These are phyloP conservation scores for Apis laboriosa DNA, from an alignment of 1,140 invertebrate genomes.

Conservation along the genomic window DNA sequence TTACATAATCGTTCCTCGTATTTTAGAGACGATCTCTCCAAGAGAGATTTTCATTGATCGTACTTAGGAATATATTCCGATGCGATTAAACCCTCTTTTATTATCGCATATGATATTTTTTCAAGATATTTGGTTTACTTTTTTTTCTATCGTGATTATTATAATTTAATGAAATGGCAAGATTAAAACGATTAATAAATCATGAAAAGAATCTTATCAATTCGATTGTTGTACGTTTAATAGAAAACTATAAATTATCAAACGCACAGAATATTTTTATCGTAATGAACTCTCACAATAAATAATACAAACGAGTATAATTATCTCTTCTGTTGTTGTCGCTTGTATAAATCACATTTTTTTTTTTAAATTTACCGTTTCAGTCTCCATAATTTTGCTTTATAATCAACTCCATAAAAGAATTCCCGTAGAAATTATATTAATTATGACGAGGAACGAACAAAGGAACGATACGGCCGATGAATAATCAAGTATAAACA, in stretches of 20 bases:
- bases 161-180: no score
- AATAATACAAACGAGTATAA: no score
- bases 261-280: no score
- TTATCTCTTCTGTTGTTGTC: no score
- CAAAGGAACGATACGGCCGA: conserved; percentile 20
- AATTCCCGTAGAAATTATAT: not conserved
- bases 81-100: not conserved
- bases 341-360: not conserved
- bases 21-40: not conserved
- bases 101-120: not conserved
- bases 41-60: not conserved
- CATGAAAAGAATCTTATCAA: no score
- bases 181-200: no score
- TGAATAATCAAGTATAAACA: conserved; percentile 37
- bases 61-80: not conserved
- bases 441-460: not conserved
- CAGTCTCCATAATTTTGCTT: not conserved
- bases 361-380: no score
- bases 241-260: no score
- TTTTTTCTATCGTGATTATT: no score
- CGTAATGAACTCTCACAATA: no score
- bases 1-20: not conserved
- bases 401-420: no score
- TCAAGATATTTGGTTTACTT: not conserved
- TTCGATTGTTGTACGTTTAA: no score